Percentiles rank a stretch among this genome's conserved stretches.
These are phyloP conservation scores for Pomacea maculata DNA, from an alignment of 1,140 invertebrate genomes.

Conservation along the genomic window DNA sequence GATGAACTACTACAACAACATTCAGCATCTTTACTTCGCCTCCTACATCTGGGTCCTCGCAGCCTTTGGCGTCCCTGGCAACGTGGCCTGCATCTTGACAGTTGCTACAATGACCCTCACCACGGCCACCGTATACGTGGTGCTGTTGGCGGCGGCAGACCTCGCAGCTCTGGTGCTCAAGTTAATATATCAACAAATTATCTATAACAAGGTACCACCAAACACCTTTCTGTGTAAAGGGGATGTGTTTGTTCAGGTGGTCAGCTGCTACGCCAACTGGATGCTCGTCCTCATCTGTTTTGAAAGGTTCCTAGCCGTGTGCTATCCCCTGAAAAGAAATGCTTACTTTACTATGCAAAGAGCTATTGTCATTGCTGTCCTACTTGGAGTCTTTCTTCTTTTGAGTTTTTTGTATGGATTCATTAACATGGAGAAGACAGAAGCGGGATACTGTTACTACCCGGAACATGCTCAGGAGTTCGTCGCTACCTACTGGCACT, in stretches of 20 bases:
- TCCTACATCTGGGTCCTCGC: slow-evolving; percentile 47
- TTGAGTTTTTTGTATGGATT: slow-evolving; percentile 27
- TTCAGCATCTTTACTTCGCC: slow-evolving; percentile 8
- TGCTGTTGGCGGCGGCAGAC: slow-evolving; percentile 41
- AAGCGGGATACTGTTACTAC: not conserved
- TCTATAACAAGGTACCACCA: not conserved
- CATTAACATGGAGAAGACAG: not conserved
- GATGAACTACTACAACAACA: too few species aligned
- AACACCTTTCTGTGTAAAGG: not conserved
- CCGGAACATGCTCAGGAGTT: not conserved
- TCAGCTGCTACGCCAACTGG: slow-evolving; percentile 43
- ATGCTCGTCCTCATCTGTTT: slow-evolving; percentile 47
- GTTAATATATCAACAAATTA: slow-evolving; percentile 39
- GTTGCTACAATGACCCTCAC: slow-evolving; percentile 43
- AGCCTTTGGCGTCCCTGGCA: slow-evolving; percentile 47
- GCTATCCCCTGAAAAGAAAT: slow-evolving; percentile 45
- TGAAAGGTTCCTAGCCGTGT: slow-evolving; percentile 49
- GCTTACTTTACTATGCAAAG: slow-evolving; percentile 36
- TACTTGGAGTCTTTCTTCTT: slow-evolving; percentile 20
- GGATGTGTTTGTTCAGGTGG: not conserved
- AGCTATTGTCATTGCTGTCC: slow-evolving; percentile 21
- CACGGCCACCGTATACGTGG: slow-evolving; percentile 48
- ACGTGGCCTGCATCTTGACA: slow-evolving; percentile 40
- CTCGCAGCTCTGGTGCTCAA: slow-evolving; percentile 36
- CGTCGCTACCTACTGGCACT: slow-evolving; percentile 13